Evolutionary conservation across 1,140 invertebrate species (phyloP).

Genomic region (Aphelenchoides avenae): DNA sequence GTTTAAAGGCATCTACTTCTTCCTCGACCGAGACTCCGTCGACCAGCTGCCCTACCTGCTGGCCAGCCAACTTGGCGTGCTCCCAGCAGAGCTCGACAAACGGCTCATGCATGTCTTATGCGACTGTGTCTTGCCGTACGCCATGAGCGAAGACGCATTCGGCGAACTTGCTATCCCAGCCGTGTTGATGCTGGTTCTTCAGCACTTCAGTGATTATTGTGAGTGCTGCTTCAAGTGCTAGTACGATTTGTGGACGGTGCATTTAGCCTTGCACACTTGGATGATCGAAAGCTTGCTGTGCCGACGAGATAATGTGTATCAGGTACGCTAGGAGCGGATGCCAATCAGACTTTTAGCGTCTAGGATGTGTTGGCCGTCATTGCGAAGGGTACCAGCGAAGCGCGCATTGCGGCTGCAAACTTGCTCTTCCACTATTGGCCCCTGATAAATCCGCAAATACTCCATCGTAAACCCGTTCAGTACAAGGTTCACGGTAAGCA

Average conservation of each 20-base stretch:
- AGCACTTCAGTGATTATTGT: slow-evolving; percentile 80
- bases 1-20: slow-evolving; percentile 84
- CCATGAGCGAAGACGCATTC: slow-evolving; percentile 72
- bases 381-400: slow-evolving; percentile 86
- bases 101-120: slow-evolving; percentile 90
- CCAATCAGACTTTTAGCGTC: slow-evolving; percentile 68
- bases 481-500: slow-evolving; percentile 71
- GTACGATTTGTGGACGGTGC: neutral
- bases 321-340: slow-evolving; percentile 65
- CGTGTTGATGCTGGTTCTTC: slow-evolving; percentile 93
- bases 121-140: slow-evolving; percentile 92
- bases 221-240: neutral
- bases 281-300: slow-evolving; percentile 46
- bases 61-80: slow-evolving; percentile 82
- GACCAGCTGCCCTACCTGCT: slow-evolving; percentile 89
- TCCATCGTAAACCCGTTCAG: slow-evolving; percentile 80
- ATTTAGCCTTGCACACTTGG: slow-evolving; percentile 52
- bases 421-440: slow-evolving; percentile 98
- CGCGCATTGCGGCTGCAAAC: slow-evolving; percentile 85
- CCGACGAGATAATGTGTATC: slow-evolving; percentile 76
- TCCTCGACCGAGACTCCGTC: slow-evolving; percentile 89
- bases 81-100: slow-evolving; percentile 83
- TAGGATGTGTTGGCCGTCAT: slow-evolving; percentile 92
- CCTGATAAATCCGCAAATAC: slow-evolving; percentile 86
- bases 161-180: slow-evolving; percentile 72